Percentiles rank a stretch among this genome's conserved stretches.
Evolutionary conservation across 2,113 vertebrate species (phyloP).

Genomic region (Platanista minor): DNA sequence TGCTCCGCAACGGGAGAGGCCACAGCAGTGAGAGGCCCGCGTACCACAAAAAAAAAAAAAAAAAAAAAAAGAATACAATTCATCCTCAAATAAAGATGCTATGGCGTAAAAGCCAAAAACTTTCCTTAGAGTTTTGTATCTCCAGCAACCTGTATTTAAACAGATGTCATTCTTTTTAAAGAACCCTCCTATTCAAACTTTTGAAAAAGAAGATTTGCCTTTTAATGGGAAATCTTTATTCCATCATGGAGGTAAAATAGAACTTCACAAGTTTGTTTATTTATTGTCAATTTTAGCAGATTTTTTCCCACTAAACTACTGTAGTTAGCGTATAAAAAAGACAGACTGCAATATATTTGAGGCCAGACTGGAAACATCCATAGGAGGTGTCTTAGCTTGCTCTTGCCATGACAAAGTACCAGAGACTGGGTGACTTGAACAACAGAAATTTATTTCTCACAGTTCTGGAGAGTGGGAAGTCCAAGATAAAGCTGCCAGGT

Average conservation of each 20-base stretch:
- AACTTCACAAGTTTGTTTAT: not conserved
- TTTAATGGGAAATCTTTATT: constrained; percentile 9
- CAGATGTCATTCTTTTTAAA: constrained; percentile 19
- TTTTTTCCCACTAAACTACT: not conserved
- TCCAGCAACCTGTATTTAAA: constrained; percentile 30
- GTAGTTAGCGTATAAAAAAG: not conserved
- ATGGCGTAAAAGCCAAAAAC: constrained; percentile 14
- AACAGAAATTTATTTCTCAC: not conserved
- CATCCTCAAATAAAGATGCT: not conserved
- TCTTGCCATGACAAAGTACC: not conserved
- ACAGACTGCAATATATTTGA: not conserved
- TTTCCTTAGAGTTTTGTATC: not conserved
- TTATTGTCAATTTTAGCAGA: not conserved
- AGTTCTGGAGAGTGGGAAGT: not conserved
- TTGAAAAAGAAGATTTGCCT: constrained; percentile 27
- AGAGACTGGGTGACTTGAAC: not conserved
- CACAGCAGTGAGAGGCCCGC: too few species aligned
- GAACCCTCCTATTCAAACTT: not conserved
- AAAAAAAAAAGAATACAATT: not conserved
- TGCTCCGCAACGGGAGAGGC: too few species aligned
- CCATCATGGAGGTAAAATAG: not conserved
- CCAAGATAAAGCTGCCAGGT: not conserved
- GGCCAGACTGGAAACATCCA: not conserved
- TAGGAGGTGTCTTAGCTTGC: not conserved
- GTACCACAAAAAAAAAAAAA: too few species aligned